Conservation (phyloP, 2,113 vertebrate genomes). For the Scomber colias region DNA sequence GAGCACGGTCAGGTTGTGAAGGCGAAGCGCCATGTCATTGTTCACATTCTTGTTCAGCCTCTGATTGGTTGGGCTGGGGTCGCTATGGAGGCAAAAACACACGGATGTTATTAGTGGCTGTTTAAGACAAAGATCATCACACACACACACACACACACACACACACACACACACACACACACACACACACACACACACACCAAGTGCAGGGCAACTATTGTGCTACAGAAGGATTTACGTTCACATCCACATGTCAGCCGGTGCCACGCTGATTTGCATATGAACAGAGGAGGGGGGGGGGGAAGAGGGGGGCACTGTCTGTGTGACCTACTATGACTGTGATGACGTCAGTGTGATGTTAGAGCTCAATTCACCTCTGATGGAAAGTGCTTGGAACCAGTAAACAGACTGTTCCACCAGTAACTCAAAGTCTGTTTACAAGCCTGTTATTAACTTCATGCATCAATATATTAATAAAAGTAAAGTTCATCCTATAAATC, state of each 20-base stretch:
- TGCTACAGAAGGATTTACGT: conserved; percentile 49
- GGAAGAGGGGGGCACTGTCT: conserved; percentile 1
- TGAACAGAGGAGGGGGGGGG: conserved; percentile 27
- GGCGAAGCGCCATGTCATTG: conserved; percentile 69
- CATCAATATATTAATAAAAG: no score
- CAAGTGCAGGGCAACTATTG: conserved; percentile 46
- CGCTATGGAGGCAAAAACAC: conserved; percentile 74
- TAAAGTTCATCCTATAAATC: no score
- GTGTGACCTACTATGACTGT: conserved; percentile 17
- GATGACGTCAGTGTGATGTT: conserved; percentile 16
- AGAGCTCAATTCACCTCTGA: neutral
- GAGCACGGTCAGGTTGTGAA: conserved; percentile 78
- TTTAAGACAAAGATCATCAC: conserved; percentile 49
- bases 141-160: conserved; percentile 6
- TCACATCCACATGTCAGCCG: conserved; percentile 7
- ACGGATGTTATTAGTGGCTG: conserved; percentile 35
- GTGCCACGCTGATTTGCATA: conserved; percentile 65
- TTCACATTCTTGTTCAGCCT: conserved; percentile 79
- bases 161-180: neutral
- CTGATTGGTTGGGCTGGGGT: conserved; percentile 76
- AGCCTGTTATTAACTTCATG: neutral
- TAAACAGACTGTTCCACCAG: neutral
- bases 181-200: neutral
- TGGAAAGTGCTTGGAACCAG: neutral
- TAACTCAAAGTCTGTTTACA: no score